Conservation (phyloP, 2,888 invertebrate genomes). For the Lithodes maja region DNA sequence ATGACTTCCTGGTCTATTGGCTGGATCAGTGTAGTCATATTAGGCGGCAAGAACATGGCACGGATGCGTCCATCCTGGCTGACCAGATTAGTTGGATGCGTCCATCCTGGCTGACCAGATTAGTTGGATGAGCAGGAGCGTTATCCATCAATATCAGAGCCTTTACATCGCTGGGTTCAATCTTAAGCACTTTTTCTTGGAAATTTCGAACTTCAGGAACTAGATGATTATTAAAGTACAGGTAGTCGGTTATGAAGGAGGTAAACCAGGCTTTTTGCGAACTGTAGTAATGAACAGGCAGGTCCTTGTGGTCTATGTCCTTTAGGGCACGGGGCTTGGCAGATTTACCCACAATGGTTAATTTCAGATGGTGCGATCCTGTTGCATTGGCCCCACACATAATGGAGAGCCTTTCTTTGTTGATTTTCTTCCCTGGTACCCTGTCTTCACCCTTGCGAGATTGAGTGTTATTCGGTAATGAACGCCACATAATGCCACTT, state of each 20-base stretch:
- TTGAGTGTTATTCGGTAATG: background rate
- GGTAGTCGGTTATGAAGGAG: background rate
- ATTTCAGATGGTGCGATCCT: slow-evolving; percentile 19
- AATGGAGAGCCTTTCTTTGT: slow-evolving; percentile 8
- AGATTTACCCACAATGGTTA: slow-evolving; percentile 1
- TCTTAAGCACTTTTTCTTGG: slow-evolving; percentile 12
- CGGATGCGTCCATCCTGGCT: slow-evolving; percentile 19
- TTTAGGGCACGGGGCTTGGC: background rate
- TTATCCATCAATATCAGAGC: slow-evolving; percentile 26
- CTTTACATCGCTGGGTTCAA: background rate
- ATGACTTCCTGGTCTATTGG: slow-evolving; percentile 42
- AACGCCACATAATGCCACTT: slow-evolving; percentile 9
- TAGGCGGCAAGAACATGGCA: background rate
- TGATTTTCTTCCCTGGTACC: background rate
- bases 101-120: slow-evolving; percentile 26
- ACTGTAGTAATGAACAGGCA: slow-evolving; percentile 30
- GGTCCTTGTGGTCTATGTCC: background rate
- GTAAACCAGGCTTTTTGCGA: slow-evolving; percentile 8
- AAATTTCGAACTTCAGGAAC: slow-evolving; percentile 16
- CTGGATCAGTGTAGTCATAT: background rate
- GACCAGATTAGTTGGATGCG: slow-evolving; percentile 9
- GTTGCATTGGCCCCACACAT: background rate
- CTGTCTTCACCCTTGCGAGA: background rate
- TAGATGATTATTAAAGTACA: slow-evolving; percentile 5
- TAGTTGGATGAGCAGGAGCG: slow-evolving; percentile 7